Conservation (phyloP, 2,797 vertebrate species). For the Ispidina picta region DNA sequence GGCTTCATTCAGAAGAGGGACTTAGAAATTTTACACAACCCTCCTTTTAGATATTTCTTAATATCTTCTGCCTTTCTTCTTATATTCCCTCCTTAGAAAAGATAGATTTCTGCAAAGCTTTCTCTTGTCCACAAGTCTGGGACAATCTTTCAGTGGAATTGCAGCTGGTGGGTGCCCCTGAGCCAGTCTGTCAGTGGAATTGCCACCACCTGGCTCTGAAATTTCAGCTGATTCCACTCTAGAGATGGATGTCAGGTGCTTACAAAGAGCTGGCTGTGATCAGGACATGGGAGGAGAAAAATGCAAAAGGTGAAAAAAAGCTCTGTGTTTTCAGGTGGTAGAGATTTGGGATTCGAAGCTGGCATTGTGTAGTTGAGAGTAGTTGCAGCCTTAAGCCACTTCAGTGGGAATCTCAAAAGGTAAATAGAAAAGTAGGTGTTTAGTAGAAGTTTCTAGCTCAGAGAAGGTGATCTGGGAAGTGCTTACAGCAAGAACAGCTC, state of each 20-base stretch:
- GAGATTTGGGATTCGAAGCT: neutral
- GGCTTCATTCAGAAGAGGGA: neutral
- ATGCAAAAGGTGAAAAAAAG: neutral
- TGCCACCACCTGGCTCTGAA: no score
- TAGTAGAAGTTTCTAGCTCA: neutral
- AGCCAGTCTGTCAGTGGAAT: no score
- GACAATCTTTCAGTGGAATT: no score
- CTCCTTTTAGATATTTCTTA: neutral
- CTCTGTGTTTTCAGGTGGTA: neutral
- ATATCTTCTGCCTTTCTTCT: neutral
- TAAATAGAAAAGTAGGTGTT: neutral
- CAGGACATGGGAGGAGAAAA: no score
- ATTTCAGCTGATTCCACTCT: no score
- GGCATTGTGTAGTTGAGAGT: neutral
- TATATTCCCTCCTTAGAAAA: neutral
- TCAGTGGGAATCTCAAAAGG: neutral
- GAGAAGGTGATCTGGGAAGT: neutral
- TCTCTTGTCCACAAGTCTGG: no score
- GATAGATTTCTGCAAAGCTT: no score
- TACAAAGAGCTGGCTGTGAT: no score
- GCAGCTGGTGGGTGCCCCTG: no score
- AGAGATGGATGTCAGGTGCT: no score
- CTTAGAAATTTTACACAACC: neutral
- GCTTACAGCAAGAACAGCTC: neutral
- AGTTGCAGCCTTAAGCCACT: neutral